Base-by-base conservation (phyloP, 92 coral and sea anemone species). In the Isaurus tuberculatus region DNA sequence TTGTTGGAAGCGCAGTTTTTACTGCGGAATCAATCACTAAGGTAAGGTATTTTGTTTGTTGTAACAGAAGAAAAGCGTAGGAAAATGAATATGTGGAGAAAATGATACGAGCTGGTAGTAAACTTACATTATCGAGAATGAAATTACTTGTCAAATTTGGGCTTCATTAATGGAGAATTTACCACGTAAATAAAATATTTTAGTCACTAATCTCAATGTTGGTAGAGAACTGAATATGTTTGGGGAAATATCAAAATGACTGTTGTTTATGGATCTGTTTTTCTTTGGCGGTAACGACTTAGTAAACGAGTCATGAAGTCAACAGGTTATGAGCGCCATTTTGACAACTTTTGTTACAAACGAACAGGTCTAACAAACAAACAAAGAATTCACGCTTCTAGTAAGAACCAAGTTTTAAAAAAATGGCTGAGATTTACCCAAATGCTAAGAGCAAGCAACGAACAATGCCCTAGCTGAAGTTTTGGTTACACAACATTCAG, bases 1-100 rank as follows among this genome's bases (percentile, higher is more conserved):
- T n/a, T 6, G 51, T 58, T 37, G 23, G 53, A 60, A 55, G 82
- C 82, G 82, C 82, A 77, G 82, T 77, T 77, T 75, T 77, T 77
- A 77, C 82, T 77, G 82, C 82, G 82, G 34, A 77, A 60, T 57
- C 33, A 17, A 77, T 26, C 33, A 60, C 36, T 11, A 77, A 77
- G 82, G 82, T 77, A 58, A 77, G 82, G 13, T 34, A 33, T 25
- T 28, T 36, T 58, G 26, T 25, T 5, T 34, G 8, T 34, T 22
- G 27, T 77, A 22, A 17, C 29, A 34, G 19, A 15, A 10, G 13
- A 13, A 13, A 20, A 20, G 32, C 25, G 29, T n/a, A 11, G 58
- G 49, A 43, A 44, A 23, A 5, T 6, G 22, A 26, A 2, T 1
- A 16, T 22, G 34, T 14, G 16, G 70, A 55, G 46, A 15, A 48